A percentile compares a stretch with the other conserved stretches of the same genome.
These are phyloP conservation scores for Oceanodroma leucorhoa DNA, from an alignment of 2,797 vertebrate genomes.

Conservation along the genomic window DNA sequence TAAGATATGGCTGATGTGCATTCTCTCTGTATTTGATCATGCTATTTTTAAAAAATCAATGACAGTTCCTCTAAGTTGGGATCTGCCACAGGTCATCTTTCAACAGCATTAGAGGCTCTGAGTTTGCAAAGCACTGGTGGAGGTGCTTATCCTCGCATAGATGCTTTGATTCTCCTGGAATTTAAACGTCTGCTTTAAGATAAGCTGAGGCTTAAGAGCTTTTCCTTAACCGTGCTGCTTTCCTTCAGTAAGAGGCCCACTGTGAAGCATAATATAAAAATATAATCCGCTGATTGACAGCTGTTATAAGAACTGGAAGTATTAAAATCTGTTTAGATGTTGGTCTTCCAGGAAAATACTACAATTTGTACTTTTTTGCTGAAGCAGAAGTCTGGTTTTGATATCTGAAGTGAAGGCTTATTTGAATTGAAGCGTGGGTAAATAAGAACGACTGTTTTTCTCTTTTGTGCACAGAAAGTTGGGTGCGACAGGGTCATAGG, in stretches of 20 bases:
- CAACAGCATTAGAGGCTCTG: background rate
- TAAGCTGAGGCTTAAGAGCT: conserved; percentile 16
- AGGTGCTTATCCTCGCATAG: background rate
- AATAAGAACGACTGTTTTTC: background rate
- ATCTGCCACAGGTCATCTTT: background rate
- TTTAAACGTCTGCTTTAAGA: background rate
- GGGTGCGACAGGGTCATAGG: conserved; percentile 92
- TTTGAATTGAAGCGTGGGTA: background rate
- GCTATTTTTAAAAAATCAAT: conserved; percentile 44
- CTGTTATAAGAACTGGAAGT: background rate
- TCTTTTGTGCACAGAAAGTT: conserved; percentile 84
- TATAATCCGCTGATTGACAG: background rate
- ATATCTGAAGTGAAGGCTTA: background rate
- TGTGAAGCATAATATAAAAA: background rate
- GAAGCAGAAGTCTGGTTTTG: background rate
- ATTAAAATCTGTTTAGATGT: background rate
- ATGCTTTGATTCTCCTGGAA: conserved; percentile 8
- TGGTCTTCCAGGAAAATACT: background rate
- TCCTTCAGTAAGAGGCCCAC: background rate
- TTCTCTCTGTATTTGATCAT: background rate
- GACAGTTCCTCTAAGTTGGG: background rate
- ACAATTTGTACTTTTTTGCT: background rate
- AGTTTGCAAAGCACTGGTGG: background rate
- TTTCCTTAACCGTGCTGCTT: background rate
- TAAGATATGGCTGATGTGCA: background rate